These are phyloP conservation scores for Heliothis peltigera DNA, from an alignment of 2,888 invertebrate species.

Conservation along the genomic window DNA sequence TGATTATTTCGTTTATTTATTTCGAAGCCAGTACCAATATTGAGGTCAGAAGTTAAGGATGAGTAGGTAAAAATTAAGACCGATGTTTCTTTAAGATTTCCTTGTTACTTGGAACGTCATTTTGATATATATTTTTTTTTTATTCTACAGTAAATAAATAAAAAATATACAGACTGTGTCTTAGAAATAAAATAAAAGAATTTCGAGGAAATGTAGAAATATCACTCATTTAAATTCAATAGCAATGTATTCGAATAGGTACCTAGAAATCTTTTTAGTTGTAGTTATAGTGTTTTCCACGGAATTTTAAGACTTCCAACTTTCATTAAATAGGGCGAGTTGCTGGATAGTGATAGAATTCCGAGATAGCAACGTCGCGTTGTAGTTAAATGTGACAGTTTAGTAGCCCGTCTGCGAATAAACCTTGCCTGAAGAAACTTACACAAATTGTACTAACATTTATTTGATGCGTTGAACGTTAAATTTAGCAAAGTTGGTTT, in stretches of 20 bases:
- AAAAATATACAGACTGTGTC: too few species aligned
- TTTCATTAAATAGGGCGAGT: constrained; percentile 41
- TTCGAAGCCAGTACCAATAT: background rate
- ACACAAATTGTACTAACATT: constrained; percentile 20
- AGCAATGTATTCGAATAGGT: background rate
- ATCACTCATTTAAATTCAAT: constrained; percentile 29
- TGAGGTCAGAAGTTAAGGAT: background rate
- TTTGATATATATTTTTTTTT: too few species aligned
- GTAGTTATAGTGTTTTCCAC: constrained; percentile 42
- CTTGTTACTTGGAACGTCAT: too few species aligned
- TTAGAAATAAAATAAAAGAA: constrained; percentile 13
- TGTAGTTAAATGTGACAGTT: constrained; percentile 41
- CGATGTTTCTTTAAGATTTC: too few species aligned
- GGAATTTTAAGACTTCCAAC: constrained; percentile 49
- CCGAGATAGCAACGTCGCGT: constrained; percentile 42
- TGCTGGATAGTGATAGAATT: constrained; percentile 51
- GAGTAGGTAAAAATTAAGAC: background rate
- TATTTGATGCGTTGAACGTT: background rate
- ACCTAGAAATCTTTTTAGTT: constrained; percentile 24
- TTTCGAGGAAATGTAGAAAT: background rate
- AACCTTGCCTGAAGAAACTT: constrained; percentile 8
- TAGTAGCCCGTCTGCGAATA: constrained; percentile 23
- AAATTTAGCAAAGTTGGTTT: background rate
- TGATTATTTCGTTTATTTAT: constrained; percentile 26
- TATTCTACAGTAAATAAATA: too few species aligned